Conservation (phyloP, 1,140 invertebrate genomes). For the Macrobrachium nipponense region DNA sequence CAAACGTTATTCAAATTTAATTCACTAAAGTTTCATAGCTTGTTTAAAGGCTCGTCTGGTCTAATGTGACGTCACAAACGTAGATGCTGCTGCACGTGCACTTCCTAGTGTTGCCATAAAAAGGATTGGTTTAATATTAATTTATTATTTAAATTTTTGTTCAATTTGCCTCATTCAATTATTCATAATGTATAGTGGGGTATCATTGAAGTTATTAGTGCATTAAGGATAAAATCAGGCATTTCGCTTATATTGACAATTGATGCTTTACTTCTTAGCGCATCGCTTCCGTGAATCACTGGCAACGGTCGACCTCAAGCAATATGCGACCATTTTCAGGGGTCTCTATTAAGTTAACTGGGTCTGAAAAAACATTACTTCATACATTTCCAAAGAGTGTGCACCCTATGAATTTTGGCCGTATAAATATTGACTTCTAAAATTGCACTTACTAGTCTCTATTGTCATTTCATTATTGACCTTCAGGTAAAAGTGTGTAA, state of each 20-base stretch:
- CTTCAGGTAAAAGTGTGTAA: constrained; percentile 57
- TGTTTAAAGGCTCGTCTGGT: background rate
- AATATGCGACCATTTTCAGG: too few species aligned
- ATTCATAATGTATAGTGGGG: background rate
- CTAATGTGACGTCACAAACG: constrained; percentile 46
- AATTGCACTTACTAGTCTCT: background rate
- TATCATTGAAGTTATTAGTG: background rate
- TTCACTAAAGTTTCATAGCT: too few species aligned
- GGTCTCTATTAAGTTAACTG: too few species aligned
- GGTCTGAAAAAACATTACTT: too few species aligned
- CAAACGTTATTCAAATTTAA: too few species aligned
- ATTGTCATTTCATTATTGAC: constrained; percentile 41
- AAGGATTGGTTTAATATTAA: background rate
- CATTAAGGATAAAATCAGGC: background rate
- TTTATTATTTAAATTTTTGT: background rate
- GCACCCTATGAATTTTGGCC: background rate
- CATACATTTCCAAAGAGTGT: background rate
- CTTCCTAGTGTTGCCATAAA: constrained; percentile 39
- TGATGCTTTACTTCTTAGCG: background rate
- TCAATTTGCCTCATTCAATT: background rate
- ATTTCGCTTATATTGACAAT: background rate
- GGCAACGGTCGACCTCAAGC: too few species aligned
- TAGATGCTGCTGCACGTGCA: constrained; percentile 52
- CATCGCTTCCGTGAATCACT: background rate
- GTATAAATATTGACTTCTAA: background rate